phyloP scores from a whole-genome alignment of 2,113 vertebrate species.

The Gracilinanus agilis region DNA sequence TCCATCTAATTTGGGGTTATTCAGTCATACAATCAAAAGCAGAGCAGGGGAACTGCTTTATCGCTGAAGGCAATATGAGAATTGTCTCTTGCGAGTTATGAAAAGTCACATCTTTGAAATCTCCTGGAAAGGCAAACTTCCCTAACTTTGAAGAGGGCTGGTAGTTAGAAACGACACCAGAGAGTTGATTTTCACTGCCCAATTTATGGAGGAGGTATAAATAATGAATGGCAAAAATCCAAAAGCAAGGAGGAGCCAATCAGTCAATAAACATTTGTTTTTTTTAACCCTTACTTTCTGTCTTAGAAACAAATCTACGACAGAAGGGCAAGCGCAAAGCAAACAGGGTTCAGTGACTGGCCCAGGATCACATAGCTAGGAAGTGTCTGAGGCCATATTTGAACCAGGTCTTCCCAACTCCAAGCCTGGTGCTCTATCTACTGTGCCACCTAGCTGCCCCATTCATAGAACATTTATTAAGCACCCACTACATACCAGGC shows the following conservation, averaged over 20 bases:
- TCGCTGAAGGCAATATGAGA: not conserved
- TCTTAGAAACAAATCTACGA: no score
- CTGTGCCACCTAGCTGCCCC: no score
- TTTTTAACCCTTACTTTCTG: no score
- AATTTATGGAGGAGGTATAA: not conserved
- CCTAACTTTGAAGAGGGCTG: not conserved
- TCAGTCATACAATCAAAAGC: not conserved
- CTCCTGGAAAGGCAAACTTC: not conserved
- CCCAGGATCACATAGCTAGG: no score
- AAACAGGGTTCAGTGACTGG: no score
- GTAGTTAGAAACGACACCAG: not conserved
- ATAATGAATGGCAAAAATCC: not conserved
- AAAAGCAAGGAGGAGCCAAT: not conserved
- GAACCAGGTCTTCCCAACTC: no score
- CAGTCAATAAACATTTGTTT: no score
- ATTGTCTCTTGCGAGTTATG: not conserved
- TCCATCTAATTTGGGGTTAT: not conserved
- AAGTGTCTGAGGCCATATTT: no score
- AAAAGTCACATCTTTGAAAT: not conserved
- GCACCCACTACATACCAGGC: not conserved
- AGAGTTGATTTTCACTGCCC: not conserved
- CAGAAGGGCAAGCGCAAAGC: no score
- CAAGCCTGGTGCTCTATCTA: no score
- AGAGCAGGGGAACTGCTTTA: not conserved
- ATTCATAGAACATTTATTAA: not conserved